Evolutionary conservation across 1,140 invertebrate genomes (phyloP).

Genomic region (Caenorhabditis elegans): DNA sequence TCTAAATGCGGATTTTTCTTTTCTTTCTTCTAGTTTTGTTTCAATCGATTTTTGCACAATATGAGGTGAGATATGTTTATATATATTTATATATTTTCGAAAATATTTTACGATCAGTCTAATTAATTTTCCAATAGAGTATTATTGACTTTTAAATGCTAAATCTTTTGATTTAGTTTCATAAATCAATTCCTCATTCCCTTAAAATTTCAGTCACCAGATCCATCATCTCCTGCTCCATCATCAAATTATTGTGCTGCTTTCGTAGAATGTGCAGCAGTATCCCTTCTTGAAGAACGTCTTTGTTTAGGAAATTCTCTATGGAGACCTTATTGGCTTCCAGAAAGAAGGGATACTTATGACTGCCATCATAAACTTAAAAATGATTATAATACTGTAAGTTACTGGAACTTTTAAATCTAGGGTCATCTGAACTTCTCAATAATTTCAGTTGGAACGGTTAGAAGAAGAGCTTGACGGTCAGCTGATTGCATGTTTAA

Average conservation of each 20-base stretch:
- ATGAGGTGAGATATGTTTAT: not conserved
- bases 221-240: not conserved
- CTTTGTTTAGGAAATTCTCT: slow-evolving; percentile 26
- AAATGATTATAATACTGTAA: slow-evolving; percentile 38
- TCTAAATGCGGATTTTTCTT: slow-evolving; percentile 15
- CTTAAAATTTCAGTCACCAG: not conserved
- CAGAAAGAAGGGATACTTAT: slow-evolving; percentile 11
- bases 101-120: too few species aligned
- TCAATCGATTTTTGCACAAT: not conserved
- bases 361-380: slow-evolving; percentile 39
- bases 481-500: slow-evolving; percentile 32
- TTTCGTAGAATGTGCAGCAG: slow-evolving; percentile 32
- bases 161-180: not conserved
- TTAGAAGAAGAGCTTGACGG: slow-evolving; percentile 37
- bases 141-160: too few species aligned
- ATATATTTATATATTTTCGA: too few species aligned
- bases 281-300: slow-evolving; percentile 35
- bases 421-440: too few species aligned
- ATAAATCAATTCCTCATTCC: too few species aligned
- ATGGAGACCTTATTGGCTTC: slow-evolving; percentile 36
- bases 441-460: slow-evolving; percentile 13
- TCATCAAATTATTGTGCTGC: slow-evolving; percentile 1
- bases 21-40: slow-evolving; percentile 4
- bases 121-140: too few species aligned
- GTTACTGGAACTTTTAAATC: not conserved